Conservation (phyloP, 2,888 invertebrate genomes). For the Campoplex capitator region DNA sequence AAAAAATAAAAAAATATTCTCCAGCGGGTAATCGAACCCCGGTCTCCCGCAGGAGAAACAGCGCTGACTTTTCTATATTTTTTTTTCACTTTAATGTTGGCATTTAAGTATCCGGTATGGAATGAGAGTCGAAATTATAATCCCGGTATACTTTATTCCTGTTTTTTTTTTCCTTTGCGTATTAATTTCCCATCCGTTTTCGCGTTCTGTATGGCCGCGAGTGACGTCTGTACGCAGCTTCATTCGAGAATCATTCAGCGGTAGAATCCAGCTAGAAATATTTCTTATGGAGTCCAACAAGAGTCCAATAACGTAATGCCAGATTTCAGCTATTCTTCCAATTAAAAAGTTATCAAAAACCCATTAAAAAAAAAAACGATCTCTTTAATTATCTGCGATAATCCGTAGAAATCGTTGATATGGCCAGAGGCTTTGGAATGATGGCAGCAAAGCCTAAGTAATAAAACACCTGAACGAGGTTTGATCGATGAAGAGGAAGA, state of each 20-base stretch:
- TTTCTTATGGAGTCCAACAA: too few relatives aligned
- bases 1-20: conserved; percentile 15
- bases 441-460: not conserved
- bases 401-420: not conserved
- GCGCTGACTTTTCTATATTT: too few relatives aligned
- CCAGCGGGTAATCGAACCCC: not conserved
- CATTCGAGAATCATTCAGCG: too few relatives aligned
- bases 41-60: not conserved
- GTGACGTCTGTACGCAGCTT: too few relatives aligned
- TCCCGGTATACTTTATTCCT: too few relatives aligned
- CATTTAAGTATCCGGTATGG: too few relatives aligned
- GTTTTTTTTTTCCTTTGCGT: too few relatives aligned
- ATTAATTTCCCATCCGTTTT: too few relatives aligned
- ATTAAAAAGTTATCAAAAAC: not conserved
- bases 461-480: not conserved
- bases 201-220: too few relatives aligned
- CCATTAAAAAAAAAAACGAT: not conserved
- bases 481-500: conserved; percentile 5
- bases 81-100: too few relatives aligned
- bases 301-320: not conserved
- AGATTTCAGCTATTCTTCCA: not conserved
- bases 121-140: too few relatives aligned
- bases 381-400: not conserved
- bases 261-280: too few relatives aligned
- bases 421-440: not conserved